These are phyloP conservation scores for Patiria miniata DNA, from an alignment of 35 echinoderm and acorn worm species.

Conservation along the genomic window DNA sequence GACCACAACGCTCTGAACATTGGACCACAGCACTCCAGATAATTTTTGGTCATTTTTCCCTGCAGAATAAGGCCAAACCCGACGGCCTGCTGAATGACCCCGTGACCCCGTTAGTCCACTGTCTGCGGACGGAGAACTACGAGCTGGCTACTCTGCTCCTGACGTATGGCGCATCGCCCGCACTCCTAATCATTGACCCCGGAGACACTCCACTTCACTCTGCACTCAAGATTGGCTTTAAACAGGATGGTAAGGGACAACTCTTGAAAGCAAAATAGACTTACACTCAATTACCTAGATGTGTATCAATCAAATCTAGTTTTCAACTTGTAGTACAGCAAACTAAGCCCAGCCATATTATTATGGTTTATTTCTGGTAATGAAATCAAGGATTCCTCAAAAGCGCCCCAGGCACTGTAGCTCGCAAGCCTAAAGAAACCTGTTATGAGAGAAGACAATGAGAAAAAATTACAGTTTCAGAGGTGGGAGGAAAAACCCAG, in stretches of 20 bases:
- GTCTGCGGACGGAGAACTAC: slow-evolving; percentile 8
- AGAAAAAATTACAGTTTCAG: too few relatives aligned
- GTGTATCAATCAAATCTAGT: not conserved
- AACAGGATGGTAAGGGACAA: slow-evolving; percentile 25
- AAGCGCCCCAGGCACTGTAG: too few relatives aligned
- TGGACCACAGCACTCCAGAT: not conserved
- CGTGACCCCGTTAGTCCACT: not conserved
- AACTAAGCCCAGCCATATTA: too few relatives aligned
- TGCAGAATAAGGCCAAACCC: slow-evolving; percentile 45
- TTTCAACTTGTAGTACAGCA: not conserved
- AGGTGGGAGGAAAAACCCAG: too few relatives aligned
- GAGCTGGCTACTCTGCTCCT: slow-evolving; percentile 8
- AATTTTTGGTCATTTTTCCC: not conserved
- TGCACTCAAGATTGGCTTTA: slow-evolving; percentile 35
- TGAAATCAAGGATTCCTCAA: too few relatives aligned
- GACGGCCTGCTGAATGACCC: slow-evolving; percentile 39
- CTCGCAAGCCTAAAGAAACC: too few relatives aligned
- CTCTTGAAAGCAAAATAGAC: too few relatives aligned
- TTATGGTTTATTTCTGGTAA: too few relatives aligned
- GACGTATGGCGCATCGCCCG: slow-evolving; percentile 39
- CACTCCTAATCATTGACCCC: not conserved
- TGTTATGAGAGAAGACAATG: too few relatives aligned
- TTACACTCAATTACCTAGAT: too few relatives aligned
- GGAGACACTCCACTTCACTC: slow-evolving; percentile 58
- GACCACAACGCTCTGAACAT: not conserved